Percentiles rank a stretch among this genome's conserved stretches.
Conservation (phyloP, 2,797 vertebrate species). For the Aeoliscus strigatus region DNA sequence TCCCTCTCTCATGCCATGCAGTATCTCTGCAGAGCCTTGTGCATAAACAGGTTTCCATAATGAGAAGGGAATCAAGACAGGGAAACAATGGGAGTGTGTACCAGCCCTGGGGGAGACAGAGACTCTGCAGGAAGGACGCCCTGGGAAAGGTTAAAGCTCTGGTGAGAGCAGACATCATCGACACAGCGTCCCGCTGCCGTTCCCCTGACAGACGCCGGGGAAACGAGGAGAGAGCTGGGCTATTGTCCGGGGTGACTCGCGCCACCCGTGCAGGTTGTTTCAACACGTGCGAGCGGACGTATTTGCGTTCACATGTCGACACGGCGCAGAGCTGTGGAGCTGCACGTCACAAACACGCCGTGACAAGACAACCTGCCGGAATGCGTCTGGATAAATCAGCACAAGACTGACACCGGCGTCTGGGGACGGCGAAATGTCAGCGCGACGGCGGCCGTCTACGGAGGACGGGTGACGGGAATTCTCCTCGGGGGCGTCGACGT, state of each 20-base stretch:
- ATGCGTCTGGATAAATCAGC: constrained; percentile 34
- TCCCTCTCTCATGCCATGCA: constrained; percentile 24
- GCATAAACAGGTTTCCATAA: constrained; percentile 52
- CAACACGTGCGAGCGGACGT: constrained; percentile 16
- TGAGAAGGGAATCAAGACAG: constrained; percentile 34
- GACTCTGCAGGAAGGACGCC: constrained; percentile 34
- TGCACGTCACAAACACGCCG: constrained; percentile 13
- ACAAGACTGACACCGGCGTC: constrained; percentile 39
- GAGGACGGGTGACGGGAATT: constrained; percentile 1
- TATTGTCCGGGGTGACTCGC: too few species aligned
- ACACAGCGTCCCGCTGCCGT: constrained; percentile 41
- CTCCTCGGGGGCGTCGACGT: constrained; percentile 13
- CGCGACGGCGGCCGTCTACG: constrained; percentile 26
- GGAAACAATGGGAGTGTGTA: constrained; percentile 33
- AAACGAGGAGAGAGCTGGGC: too few species aligned
- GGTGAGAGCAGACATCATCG: constrained; percentile 35
- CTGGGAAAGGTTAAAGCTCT: constrained; percentile 61
- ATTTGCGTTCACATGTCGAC: constrained; percentile 11
- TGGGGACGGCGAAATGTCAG: constrained; percentile 54
- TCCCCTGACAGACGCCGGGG: too few species aligned
- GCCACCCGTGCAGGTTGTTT: constrained; percentile 20
- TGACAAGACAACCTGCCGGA: too few species aligned
- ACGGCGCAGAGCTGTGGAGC: constrained; percentile 6
- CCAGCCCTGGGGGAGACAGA: constrained; percentile 21
- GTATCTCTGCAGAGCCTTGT: constrained; percentile 31